Base-by-base conservation (phyloP, 2,888 invertebrate genomes). In the Harpalus rubripes region DNA sequence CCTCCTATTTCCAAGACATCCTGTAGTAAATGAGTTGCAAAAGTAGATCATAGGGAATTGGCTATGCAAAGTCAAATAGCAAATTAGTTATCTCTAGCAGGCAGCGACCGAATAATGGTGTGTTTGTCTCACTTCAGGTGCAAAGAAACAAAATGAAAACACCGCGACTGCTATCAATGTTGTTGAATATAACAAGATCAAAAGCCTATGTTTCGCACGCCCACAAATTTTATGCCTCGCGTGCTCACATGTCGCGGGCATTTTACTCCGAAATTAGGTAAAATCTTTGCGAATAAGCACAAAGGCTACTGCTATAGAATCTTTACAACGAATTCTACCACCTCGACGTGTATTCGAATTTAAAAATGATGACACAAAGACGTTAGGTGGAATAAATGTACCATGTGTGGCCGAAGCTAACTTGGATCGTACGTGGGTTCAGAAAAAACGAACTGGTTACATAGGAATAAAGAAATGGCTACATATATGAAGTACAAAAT, bases 361-460 rank as follows among this genome's bases (percentile, higher is more conserved):
- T 61, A 16, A 39, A 61, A 41, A 58, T 87, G 81, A 86, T 86
- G 84, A 58, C 86, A 87, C 87, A 87, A 80, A 80, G 86, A 87
- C 87, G 88, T 88, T 88, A 88, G 87, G 87, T 86, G 86, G 86
- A 85, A 87, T 87, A 86, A 87, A 86, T 85, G 85, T 86, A 86
- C 88, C 88, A 88, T 88, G 87, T 88, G 88, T 88, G 87, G 72
- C 52, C 56, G 58, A 26, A 76, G 86, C 79, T 87, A 87, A 87
- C 87, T 87, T 88, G 87, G 88, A 87, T 85, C 85, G 85, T 86
- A 88, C 87, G 88, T 88, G 88, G 88, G 88, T 87, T 86, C 84
- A 78, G 85, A 87, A 85, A 86, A 85, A 87, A 86, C 86, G 87
- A 88, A 88, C 88, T 88, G 88, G 88, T 88, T 87, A 87, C 86